Evolutionary conservation across 2,888 invertebrate genomes (phyloP).

Genomic region (Allolobophora icterica): DNA sequence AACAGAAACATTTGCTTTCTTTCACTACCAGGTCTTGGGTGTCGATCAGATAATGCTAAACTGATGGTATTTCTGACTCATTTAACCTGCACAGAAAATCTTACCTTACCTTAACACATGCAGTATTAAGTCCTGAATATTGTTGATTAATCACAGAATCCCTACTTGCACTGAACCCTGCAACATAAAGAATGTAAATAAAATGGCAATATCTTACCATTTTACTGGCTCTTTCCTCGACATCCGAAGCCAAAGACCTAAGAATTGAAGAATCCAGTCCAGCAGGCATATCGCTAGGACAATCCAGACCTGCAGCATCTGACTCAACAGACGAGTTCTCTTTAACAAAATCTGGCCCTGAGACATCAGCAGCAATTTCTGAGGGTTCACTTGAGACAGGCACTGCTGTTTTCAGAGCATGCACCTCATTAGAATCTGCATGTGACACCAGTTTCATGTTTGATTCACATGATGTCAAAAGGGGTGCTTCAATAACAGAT

Average conservation of each 20-base stretch:
- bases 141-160: too few relatives aligned
- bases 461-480: background rate
- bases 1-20: background rate
- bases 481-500: background rate
- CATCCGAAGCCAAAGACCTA: background rate
- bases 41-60: background rate
- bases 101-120: background rate
- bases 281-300: background rate
- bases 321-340: background rate
- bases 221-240: background rate
- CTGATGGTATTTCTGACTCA: background rate
- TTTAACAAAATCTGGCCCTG: background rate
- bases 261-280: constrained; percentile 17
- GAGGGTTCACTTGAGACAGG: background rate
- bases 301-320: background rate
- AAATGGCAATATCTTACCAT: background rate
- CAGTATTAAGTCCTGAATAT: background rate
- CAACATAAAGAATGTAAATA: background rate
- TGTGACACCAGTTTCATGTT: background rate
- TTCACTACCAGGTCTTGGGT: background rate
- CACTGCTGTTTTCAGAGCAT: background rate
- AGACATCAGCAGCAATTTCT: background rate
- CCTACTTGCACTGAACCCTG: background rate
- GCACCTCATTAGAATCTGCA: background rate
- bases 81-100: background rate